Evolutionary conservation across 2,113 vertebrate species (phyloP), one percentile per base, ranked within the genome.

Genomic region (Phoenicopterus ruber): DNA sequence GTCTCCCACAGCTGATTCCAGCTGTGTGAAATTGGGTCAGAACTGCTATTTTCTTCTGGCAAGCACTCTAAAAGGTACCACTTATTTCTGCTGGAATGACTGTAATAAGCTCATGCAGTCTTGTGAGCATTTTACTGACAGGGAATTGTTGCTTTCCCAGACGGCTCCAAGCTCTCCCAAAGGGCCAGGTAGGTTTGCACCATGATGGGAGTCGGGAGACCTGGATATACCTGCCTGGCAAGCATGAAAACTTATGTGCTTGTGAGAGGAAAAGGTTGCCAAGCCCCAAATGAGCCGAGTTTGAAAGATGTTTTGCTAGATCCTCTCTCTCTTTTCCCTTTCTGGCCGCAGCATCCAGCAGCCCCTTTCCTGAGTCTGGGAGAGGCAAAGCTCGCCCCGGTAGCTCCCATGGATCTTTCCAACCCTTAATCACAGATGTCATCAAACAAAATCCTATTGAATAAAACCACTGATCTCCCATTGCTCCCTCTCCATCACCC

Each of bases 21-120:
- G 25, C 94, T 61, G 72, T n/a, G 92, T 55, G 93, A 65, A 89
- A 90, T 73, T 61, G 86, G 82, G 86, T 93, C 93, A 92, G 95
- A 82, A 83, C 93, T 93, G 90, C 91, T 84, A 9, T 36, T 97
- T 78, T 73, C 81, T 87, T 85, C 86, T 80, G 34, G 73, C 63
- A 47, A 90, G 82, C 85, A 7, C 88, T 93, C 72, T 55, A 6
- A 59, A 86, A 91, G 72, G 81, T 86, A 84, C 88, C 86, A 77
- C 84, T 89, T 86, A 65, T 69, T 94, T 94, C 93, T 96, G 78
- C 88, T 88, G 94, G 79, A 86, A 54, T 24, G 17, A 90, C 59
- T 90, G 62, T 38, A 76, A 82, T 58, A 87, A 88, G 94, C 85
- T 88, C 86, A 70, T 82, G 88, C 92, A 77, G 54, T n/a, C 80